These are phyloP conservation scores for Tryphoninae sp. DNA, from an alignment of 2,888 invertebrate genomes.

Conservation along the genomic window DNA sequence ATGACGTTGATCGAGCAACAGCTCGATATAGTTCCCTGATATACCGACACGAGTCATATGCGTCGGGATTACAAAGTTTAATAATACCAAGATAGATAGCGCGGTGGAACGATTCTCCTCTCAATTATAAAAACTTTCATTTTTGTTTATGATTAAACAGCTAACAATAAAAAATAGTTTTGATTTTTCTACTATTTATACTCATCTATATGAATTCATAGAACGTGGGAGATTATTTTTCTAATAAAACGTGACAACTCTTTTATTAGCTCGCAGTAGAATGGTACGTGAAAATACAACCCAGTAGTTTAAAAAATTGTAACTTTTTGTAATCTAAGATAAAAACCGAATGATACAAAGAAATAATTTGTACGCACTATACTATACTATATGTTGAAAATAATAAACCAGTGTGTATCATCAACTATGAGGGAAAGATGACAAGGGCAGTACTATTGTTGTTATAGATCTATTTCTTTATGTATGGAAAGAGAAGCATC, in stretches of 20 bases:
- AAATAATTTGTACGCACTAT: slow-evolving; percentile 7
- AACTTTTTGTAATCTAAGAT: slow-evolving; percentile 22
- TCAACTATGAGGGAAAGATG: neutral
- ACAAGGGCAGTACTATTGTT: neutral
- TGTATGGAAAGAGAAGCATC: neutral
- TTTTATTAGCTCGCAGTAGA: slow-evolving; percentile 47
- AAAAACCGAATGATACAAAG: neutral
- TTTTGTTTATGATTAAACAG: slow-evolving; percentile 11
- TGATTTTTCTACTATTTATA: neutral
- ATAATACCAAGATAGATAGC: slow-evolving; percentile 28
- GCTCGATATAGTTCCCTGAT: slow-evolving; percentile 8
- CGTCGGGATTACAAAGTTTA: neutral
- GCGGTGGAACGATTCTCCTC: slow-evolving; percentile 22
- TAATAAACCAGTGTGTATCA: neutral
- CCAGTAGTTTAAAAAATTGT: slow-evolving; percentile 42
- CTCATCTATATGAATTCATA: slow-evolving; percentile 5
- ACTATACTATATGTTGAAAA: neutral
- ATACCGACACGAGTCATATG: slow-evolving; percentile 17
- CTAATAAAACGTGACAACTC: slow-evolving; percentile 52
- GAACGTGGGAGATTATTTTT: neutral
- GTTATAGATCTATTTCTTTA: neutral
- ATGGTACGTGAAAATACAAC: slow-evolving; percentile 37
- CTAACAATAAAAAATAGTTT: neutral
- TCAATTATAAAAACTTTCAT: neutral
- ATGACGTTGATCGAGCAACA: slow-evolving; percentile 29